Evolutionary conservation across 2,888 invertebrate species (phyloP).

Genomic region (Cephalotes varians): DNA sequence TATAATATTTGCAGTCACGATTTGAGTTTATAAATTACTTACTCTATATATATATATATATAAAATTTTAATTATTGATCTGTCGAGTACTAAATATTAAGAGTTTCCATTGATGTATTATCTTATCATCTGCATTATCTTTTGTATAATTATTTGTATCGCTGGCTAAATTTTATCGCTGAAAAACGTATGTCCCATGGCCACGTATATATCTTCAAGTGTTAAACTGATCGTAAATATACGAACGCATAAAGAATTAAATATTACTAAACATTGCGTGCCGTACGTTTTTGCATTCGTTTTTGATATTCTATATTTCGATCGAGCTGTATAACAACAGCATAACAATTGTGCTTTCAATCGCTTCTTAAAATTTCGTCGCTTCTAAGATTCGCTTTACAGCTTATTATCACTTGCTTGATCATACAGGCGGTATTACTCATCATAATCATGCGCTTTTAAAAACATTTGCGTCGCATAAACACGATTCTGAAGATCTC

Average conservation of each 20-base stretch:
- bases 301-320: no score
- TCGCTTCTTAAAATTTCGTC: slow-evolving; percentile 62
- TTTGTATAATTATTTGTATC: not conserved
- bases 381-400: slow-evolving; percentile 64
- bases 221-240: not conserved
- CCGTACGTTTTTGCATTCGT: slow-evolving; percentile 50
- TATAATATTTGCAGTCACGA: not conserved
- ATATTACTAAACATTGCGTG: not conserved
- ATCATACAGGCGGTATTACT: slow-evolving; percentile 62
- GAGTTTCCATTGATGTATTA: not conserved
- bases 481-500: slow-evolving; percentile 42
- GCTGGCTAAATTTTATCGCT: slow-evolving; percentile 28
- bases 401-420: slow-evolving; percentile 63
- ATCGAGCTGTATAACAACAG: slow-evolving; percentile 52
- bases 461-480: slow-evolving; percentile 6
- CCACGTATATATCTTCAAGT: slow-evolving; percentile 62
- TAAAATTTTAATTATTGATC: not conserved
- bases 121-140: not conserved
- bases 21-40: slow-evolving; percentile 1
- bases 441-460: slow-evolving; percentile 25
- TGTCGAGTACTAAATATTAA: not conserved
- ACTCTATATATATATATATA: not conserved
- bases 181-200: slow-evolving; percentile 77
- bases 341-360: slow-evolving; percentile 54
- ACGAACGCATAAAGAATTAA: slow-evolving; percentile 8